A percentile compares a stretch with the other conserved stretches of the same genome.
phyloP scores from a whole-genome alignment of 2,113 vertebrate genomes.

The Gymnarchus niloticus region DNA sequence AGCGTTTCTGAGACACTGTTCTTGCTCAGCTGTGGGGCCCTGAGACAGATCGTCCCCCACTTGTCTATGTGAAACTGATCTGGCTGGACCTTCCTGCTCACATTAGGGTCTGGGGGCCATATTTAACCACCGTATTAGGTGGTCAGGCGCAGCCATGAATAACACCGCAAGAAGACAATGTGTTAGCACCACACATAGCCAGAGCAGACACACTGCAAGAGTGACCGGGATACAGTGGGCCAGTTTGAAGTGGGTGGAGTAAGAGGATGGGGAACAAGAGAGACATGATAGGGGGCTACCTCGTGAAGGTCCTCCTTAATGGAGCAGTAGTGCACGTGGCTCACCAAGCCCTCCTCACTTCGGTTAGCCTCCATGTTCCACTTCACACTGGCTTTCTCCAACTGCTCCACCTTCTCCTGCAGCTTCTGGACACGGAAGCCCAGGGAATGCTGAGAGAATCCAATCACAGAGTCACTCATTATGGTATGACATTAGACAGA shows the following conservation, averaged over 20 bases:
- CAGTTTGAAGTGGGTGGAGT: too few species aligned
- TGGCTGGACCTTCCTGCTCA: neutral
- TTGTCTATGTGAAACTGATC: neutral
- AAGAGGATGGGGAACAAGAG: neutral
- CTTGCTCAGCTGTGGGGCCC: neutral
- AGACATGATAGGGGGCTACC: slow-evolving; percentile 46
- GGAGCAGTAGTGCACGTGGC: slow-evolving; percentile 49
- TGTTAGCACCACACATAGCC: neutral
- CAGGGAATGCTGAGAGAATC: slow-evolving; percentile 55
- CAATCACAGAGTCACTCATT: neutral
- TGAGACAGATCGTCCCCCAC: neutral
- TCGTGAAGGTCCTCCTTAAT: slow-evolving; percentile 69
- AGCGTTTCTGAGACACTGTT: neutral
- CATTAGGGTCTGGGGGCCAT: neutral
- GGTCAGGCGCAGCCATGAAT: neutral
- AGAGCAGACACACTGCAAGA: too few species aligned
- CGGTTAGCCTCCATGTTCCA: slow-evolving; percentile 56
- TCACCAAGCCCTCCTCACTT: slow-evolving; percentile 49
- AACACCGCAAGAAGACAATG: neutral
- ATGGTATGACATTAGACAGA: too few species aligned
- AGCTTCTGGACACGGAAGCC: slow-evolving; percentile 63
- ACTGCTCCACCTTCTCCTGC: slow-evolving; percentile 60
- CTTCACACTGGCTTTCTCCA: slow-evolving; percentile 53
- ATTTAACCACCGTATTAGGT: neutral
- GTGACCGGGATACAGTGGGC: too few species aligned